Base-by-base conservation (phyloP, 2,888 invertebrate species). In the Salpingus planirostris region DNA sequence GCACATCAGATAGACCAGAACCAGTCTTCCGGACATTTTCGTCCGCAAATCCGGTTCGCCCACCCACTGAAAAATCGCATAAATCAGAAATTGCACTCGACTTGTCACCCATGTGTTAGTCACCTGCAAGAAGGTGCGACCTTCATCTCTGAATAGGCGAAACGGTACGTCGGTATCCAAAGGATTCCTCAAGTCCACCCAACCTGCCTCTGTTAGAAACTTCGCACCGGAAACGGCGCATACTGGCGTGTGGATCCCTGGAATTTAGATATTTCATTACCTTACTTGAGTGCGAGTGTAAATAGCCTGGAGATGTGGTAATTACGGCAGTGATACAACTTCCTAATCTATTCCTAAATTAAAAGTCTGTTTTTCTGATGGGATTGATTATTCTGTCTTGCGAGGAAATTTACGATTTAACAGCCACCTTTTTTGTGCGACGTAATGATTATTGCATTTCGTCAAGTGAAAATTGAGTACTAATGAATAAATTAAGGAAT, bases 151-250 rank as follows among this genome's bases (percentile, higher is more conserved):
- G 54, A 82, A 85, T 40, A 88, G 69, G 46, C 80, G 74, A 57
- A 88, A 86, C n/a, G 85, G 85, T 40, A 83, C 80, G 54, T 84
- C 85, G 1, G 78, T 73, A 49, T 82, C 80, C 1, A 81, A 66
- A 7, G 82, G 77, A 64, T 84, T 87, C 43, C 84, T 72, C 29
- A 88, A 66, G 53, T 88, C 87, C 27, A 80, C 68, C 76, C 89
- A 89, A 29, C 89, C 89, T 50, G 74, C 74, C 29, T 75, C 71
- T 11, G 85, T 80, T 29, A 90, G 69, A 60, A 81, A 88, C 61
- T 87, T 86, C 2, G 88, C 85, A 12, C 84, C 82, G 8, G 87
- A 85, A 32, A 90, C 84, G 7, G 86, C 86, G 56, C 90, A 90
- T 33, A 88, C 78, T 14, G 88, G 87, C 8, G 82, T 80, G 50